These are phyloP conservation scores for Stramonita haemastoma DNA, from an alignment of 2,888 invertebrate species.

Conservation along the genomic window DNA sequence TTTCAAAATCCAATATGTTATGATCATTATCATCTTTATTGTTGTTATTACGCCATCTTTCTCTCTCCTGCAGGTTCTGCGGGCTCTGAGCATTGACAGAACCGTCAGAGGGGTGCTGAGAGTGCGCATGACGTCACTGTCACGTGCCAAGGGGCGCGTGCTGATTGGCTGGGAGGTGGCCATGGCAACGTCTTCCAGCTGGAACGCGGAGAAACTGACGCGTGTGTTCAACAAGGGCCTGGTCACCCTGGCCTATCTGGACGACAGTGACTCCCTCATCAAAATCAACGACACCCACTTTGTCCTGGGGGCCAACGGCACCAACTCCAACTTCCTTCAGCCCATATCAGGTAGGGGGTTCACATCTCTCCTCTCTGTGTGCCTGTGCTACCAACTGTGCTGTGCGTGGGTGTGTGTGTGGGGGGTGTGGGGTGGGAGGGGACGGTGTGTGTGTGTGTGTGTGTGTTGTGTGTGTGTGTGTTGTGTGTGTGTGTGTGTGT, in stretches of 20 bases:
- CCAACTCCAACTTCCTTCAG: constrained; percentile 40
- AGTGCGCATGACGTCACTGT: constrained; percentile 37
- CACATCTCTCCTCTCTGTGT: neutral
- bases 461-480: too few relatives aligned
- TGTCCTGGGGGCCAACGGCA: constrained; percentile 44
- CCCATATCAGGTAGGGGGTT: constrained; percentile 41
- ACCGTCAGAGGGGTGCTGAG: constrained; percentile 41
- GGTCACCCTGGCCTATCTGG: constrained; percentile 38
- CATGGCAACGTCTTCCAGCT: constrained; percentile 40
- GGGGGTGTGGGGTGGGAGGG: too few relatives aligned
- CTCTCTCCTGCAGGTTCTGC: constrained; percentile 33
- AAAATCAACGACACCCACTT: constrained; percentile 42
- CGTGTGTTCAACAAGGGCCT: constrained; percentile 44
- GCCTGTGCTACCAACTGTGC: too few relatives aligned
- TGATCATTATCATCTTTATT: too few relatives aligned
- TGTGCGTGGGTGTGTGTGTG: too few relatives aligned
- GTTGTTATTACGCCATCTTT: too few relatives aligned
- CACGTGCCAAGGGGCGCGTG: constrained; percentile 29
- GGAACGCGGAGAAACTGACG: constrained; percentile 43
- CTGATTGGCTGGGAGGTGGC: constrained; percentile 46
- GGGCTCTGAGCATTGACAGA: constrained; percentile 36
- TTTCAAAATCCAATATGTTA: too few relatives aligned
- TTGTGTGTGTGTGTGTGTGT: neutral
- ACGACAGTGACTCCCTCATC: constrained; percentile 40
- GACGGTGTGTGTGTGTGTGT: too few relatives aligned